A percentile compares a stretch with the other conserved stretches of the same genome.
Evolutionary conservation across 2,797 vertebrate genomes (phyloP).

Genomic region (Spea hammondii): DNA sequence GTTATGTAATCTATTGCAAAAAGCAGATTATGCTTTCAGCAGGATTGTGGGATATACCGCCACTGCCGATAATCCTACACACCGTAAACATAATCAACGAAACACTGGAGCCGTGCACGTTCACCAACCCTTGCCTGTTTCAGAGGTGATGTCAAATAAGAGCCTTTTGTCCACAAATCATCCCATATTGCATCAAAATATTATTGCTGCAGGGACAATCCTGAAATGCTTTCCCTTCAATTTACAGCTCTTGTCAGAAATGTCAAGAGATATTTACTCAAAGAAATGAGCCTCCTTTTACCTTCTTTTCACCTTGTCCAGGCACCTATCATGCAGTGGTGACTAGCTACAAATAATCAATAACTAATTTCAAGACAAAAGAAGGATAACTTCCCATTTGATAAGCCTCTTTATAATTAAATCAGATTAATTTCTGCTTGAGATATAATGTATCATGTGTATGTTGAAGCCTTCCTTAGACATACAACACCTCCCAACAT

Average conservation of each 20-base stretch:
- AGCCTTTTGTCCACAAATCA: conserved; percentile 25
- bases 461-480: too few relatives aligned
- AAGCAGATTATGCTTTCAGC: neutral
- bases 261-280: conserved; percentile 37
- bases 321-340: conserved; percentile 17
- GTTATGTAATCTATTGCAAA: neutral
- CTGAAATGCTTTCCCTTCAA: conserved; percentile 22
- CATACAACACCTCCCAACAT: too few relatives aligned
- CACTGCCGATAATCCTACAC: neutral
- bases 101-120: neutral
- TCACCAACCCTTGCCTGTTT: neutral
- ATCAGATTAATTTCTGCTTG: neutral
- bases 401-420: neutral
- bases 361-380: conserved; percentile 16
- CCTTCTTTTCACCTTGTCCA: conserved; percentile 31
- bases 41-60: neutral
- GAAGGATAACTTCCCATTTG: neutral
- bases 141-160: conserved; percentile 7
- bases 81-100: neutral
- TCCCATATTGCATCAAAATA: conserved; percentile 30
- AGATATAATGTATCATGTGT: neutral
- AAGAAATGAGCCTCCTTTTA: conserved; percentile 7
- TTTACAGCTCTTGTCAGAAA: conserved; percentile 35
- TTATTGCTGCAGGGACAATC: conserved; percentile 22
- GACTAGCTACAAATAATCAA: conserved; percentile 20